Evolutionary conservation across 2,888 invertebrate species (phyloP), one percentile per base, ranked within the genome.

Genomic region (Panorpa germanica): DNA sequence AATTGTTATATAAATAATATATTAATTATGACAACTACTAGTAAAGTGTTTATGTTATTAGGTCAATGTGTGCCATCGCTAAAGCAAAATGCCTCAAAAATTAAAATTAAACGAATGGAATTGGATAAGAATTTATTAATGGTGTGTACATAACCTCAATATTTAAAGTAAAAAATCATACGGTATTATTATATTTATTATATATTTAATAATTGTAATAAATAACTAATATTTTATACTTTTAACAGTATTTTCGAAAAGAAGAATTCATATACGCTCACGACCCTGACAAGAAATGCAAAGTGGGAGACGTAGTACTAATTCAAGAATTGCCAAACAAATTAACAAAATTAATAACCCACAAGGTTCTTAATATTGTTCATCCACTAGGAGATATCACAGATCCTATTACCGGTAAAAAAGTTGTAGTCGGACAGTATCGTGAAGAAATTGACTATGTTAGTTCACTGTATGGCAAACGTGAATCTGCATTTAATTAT

Each of bases 331-430:
- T 86, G 28, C 71, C 76, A 3, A 54, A 70, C 34, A 77, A 72
- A 49, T 43, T 81, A 37, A 78, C 82, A 0, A 69, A 71, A 35
- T 52, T 81, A 3, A 74, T 88, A 7, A 75, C 78, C 5, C 85
- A 86, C 45, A 63, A 70, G 56, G 70, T 88, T 1, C 61, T 76
- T 43, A 69, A 83, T 48, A 65, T 86, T 4, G 64, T 88, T 10
- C 81, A 78, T 51, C 76, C 75, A 3, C 55, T 75, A 41, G 88
- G 88, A 40, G 82, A 88, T 53, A 58, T 83, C 29, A 77, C 71
- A n/a, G 83, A 85, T 53, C 88, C 88, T 3, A 56, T 88, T 14
- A 76, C 78, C 24, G 78, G 77, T 10, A 81, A 80, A 47, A 75
- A 76, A 51, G 71, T 77, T 22, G 70, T 76, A 1, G 71, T 62